Conservation (phyloP, 2,888 invertebrate genomes). For the Hemithea aestivaria region DNA sequence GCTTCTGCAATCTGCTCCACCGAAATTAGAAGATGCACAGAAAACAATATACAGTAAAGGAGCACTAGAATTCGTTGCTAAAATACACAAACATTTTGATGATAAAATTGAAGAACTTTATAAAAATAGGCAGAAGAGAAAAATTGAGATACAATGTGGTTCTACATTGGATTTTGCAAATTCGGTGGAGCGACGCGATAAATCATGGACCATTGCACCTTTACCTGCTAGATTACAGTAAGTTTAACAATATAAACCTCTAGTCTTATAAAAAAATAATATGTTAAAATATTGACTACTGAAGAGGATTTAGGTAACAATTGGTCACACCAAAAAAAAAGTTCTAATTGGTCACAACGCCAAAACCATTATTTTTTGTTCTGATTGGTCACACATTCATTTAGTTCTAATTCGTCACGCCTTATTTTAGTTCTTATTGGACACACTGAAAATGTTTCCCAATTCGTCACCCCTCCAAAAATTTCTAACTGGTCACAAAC, state of each 20-base stretch:
- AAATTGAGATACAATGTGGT: constrained; percentile 43
- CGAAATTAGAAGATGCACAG: constrained; percentile 75
- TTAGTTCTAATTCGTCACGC: too few relatives aligned
- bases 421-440: too few relatives aligned
- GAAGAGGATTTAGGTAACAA: too few relatives aligned
- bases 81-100: constrained; percentile 73
- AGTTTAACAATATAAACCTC: constrained; percentile 29
- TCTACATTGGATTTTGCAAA: constrained; percentile 58
- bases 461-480: too few relatives aligned
- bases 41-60: constrained; percentile 74
- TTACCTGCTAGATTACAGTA: constrained; percentile 75
- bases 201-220: constrained; percentile 79
- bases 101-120: constrained; percentile 66
- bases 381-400: too few relatives aligned
- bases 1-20: constrained; percentile 71
- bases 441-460: too few relatives aligned
- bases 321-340: too few relatives aligned
- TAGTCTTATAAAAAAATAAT: too few relatives aligned
- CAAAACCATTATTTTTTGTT: too few relatives aligned
- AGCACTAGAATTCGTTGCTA: constrained; percentile 77
- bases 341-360: too few relatives aligned
- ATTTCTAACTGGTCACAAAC: too few relatives aligned
- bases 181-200: constrained; percentile 59
- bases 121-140: constrained; percentile 55
- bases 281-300: too few relatives aligned